These are phyloP conservation scores for Rhamnusium bicolor DNA, from an alignment of 2,888 invertebrate species.

Conservation along the genomic window DNA sequence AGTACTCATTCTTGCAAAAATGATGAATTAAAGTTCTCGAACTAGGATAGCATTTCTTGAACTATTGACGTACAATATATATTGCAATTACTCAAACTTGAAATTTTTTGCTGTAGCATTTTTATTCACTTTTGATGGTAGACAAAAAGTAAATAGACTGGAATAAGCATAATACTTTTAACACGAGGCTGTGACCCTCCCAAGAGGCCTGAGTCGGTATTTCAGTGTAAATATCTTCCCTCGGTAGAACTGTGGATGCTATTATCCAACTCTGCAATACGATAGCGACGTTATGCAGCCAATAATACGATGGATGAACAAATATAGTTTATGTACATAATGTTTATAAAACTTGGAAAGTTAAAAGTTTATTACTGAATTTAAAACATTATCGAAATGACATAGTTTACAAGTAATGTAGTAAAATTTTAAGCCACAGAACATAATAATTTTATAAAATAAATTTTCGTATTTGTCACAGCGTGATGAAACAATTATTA, in stretches of 20 bases:
- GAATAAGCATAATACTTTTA: background rate
- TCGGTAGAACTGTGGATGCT: background rate
- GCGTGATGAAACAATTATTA: too few species aligned
- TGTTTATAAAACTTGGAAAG: background rate
- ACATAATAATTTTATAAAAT: too few species aligned
- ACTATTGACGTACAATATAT: too few species aligned
- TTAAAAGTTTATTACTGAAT: background rate
- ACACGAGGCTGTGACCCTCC: background rate
- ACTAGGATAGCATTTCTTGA: too few species aligned
- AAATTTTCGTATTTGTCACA: too few species aligned
- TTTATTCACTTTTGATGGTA: background rate
- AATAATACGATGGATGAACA: background rate
- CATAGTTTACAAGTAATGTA: too few species aligned
- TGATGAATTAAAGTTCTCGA: too few species aligned
- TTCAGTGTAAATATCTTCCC: background rate
- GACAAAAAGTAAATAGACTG: background rate
- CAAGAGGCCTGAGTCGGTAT: background rate
- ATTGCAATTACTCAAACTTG: too few species aligned
- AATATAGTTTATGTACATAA: background rate
- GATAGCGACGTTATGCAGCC: background rate
- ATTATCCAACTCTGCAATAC: background rate
- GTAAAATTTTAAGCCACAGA: too few species aligned
- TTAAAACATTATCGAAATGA: too few species aligned
- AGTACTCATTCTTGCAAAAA: too few species aligned
- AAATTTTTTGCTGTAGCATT: too few species aligned